Evolutionary conservation across 2,888 invertebrate genomes (phyloP).

Genomic region (Sturmia bella): DNA sequence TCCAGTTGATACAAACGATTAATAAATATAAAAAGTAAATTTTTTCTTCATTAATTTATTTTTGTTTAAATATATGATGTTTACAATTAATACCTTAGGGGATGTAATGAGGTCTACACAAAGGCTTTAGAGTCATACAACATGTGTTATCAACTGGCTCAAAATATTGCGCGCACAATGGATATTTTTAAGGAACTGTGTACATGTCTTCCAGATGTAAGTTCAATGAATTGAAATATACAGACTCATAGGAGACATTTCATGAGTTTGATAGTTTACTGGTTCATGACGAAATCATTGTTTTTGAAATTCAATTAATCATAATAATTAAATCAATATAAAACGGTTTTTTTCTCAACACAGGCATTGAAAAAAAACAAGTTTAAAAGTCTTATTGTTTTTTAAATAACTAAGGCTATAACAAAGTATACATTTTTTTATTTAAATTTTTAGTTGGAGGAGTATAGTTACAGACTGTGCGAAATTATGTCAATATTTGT

Average conservation of each 20-base stretch:
- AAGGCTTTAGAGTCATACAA: slow-evolving; percentile 48
- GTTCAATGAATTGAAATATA: slow-evolving; percentile 13
- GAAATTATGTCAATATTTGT: slow-evolving; percentile 75
- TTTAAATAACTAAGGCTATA: too few species aligned
- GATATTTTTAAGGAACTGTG: slow-evolving; percentile 56
- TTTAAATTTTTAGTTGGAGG: slow-evolving; percentile 48
- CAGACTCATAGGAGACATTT: too few species aligned
- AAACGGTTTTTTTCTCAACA: too few species aligned
- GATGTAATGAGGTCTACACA: slow-evolving; percentile 45
- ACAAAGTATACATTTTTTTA: not conserved
- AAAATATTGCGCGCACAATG: slow-evolving; percentile 55
- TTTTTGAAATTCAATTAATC: too few species aligned
- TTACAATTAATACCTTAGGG: slow-evolving; percentile 17
- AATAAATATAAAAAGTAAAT: slow-evolving; percentile 64
- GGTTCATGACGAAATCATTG: too few species aligned
- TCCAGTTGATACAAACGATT: slow-evolving; percentile 42
- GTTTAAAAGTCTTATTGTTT: too few species aligned
- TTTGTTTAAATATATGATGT: not conserved
- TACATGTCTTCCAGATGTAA: slow-evolving; percentile 55
- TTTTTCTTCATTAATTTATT: not conserved
- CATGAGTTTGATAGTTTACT: too few species aligned
- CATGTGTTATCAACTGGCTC: slow-evolving; percentile 35
- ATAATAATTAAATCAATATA: too few species aligned
- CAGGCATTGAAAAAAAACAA: too few species aligned
- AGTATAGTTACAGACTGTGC: slow-evolving; percentile 73